A percentile compares a stretch with the other conserved stretches of the same genome.
phyloP scores from a whole-genome alignment of 2,888 invertebrate species.

The Archips xylosteana region DNA sequence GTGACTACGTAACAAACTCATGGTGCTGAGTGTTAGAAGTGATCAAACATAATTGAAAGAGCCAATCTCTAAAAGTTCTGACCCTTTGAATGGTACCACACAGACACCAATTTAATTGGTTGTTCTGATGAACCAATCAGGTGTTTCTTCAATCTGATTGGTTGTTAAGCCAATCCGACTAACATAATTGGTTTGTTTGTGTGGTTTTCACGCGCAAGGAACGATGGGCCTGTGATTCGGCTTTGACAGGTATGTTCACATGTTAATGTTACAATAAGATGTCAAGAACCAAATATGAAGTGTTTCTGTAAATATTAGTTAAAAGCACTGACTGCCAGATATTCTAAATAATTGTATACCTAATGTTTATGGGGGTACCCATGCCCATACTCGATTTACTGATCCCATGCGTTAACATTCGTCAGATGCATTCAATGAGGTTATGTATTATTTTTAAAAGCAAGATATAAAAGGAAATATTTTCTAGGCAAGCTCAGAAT shows the following conservation, averaged over 20 bases:
- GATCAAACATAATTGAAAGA: slow-evolving; percentile 27
- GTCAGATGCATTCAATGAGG: background rate
- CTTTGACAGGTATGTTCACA: slow-evolving; percentile 14
- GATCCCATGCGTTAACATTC: background rate
- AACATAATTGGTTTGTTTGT: background rate
- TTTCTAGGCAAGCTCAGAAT: background rate
- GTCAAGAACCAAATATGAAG: slow-evolving; percentile 40
- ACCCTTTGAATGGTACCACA: background rate
- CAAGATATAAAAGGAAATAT: too few species aligned
- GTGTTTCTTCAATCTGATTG: background rate
- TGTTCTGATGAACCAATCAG: background rate
- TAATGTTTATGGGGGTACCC: background rate
- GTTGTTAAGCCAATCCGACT: background rate
- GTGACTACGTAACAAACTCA: slow-evolving; percentile 32
- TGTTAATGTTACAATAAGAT: slow-evolving; percentile 10
- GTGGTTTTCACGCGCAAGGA: background rate
- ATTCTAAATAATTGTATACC: slow-evolving; percentile 22
- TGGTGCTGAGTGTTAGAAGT: slow-evolving; percentile 38
- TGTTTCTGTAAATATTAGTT: slow-evolving; percentile 38
- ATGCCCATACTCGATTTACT: background rate
- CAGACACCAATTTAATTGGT: background rate
- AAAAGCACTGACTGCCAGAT: slow-evolving; percentile 36
- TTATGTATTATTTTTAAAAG: background rate
- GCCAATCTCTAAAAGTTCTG: background rate
- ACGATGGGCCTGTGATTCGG: background rate